Conservation (phyloP, 2,797 vertebrate genomes). For the Siniperca obscura region DNA sequence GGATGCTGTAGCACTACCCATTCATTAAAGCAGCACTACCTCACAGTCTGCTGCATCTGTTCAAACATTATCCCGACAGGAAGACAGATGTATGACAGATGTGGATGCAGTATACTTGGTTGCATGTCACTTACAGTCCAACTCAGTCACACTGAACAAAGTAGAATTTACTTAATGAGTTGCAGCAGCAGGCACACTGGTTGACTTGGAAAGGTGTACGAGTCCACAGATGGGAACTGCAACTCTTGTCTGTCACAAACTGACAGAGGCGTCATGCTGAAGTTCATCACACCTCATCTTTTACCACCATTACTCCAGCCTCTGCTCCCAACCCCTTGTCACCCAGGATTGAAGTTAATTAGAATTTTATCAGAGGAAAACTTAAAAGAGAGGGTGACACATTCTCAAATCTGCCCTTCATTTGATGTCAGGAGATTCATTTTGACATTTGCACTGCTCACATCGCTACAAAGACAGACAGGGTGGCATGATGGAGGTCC, state of each 20-base stretch:
- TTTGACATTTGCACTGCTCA: conserved; percentile 51
- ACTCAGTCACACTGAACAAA: conserved; percentile 12
- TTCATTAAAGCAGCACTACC: conserved; percentile 18
- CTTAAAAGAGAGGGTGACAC: conserved; percentile 72
- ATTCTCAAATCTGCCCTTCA: conserved; percentile 63
- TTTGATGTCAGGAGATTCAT: conserved; percentile 64
- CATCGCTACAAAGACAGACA: conserved; percentile 39
- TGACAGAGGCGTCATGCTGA: conserved; percentile 17
- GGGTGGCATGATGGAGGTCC: conserved; percentile 38
- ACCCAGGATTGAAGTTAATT: conserved; percentile 73
- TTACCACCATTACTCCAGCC: not conserved
- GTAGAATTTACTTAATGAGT: conserved; percentile 1
- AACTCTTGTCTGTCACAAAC: conserved; percentile 16
- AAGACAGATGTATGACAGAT: conserved; percentile 39
- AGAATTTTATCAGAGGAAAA: conserved; percentile 72
- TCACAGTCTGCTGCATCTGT: conserved; percentile 33
- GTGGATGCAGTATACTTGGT: conserved; percentile 21
- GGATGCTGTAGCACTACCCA: not conserved
- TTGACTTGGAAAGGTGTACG: not conserved
- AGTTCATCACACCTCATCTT: conserved; percentile 22
- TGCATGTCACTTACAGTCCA: conserved; percentile 27
- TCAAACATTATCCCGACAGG: conserved; percentile 25
- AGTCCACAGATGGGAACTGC: conserved; percentile 18
- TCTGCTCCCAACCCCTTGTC: conserved; percentile 17
- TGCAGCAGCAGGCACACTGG: not conserved